Percentiles rank a stretch among this genome's conserved stretches.
These are phyloP conservation scores for Ctena decussata DNA, from an alignment of 2,888 invertebrate species.

Conservation along the genomic window DNA sequence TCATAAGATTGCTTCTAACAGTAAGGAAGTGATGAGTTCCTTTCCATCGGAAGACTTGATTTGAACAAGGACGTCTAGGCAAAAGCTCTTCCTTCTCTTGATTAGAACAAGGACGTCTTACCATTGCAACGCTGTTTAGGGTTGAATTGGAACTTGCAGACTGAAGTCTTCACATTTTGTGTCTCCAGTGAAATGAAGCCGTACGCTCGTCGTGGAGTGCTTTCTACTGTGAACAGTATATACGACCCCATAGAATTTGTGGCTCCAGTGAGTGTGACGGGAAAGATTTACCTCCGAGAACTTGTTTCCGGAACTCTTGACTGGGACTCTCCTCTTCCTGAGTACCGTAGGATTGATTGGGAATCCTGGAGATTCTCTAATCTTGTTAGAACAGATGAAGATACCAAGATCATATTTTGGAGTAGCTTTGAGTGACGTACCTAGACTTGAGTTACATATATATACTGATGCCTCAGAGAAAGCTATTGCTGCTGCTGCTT, in stretches of 20 bases:
- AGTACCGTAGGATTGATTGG: no score
- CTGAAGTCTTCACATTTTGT: not conserved
- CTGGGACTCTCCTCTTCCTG: no score
- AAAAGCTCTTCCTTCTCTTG: no score
- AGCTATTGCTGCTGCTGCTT: constrained; percentile 69
- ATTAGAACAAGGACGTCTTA: not conserved
- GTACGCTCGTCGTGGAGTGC: constrained; percentile 48
- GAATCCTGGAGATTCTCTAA: not conserved
- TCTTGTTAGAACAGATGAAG: not conserved
- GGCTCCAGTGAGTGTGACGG: no score
- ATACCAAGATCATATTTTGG: constrained; percentile 38
- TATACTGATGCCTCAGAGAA: constrained; percentile 68
- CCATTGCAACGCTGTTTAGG: not conserved
- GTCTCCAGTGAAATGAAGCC: not conserved
- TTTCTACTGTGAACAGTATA: no score
- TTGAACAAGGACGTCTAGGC: constrained; percentile 53
- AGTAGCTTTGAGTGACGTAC: not conserved
- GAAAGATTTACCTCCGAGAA: no score
- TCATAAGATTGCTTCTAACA: constrained; percentile 62
- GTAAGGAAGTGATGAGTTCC: constrained; percentile 36
- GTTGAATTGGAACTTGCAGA: not conserved
- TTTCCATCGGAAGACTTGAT: constrained; percentile 52
- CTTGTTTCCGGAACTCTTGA: no score
- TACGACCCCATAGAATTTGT: no score
- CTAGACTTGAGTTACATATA: constrained; percentile 47